These are phyloP conservation scores for Ips typographus DNA, from an alignment of 1,140 invertebrate genomes.

Conservation along the genomic window DNA sequence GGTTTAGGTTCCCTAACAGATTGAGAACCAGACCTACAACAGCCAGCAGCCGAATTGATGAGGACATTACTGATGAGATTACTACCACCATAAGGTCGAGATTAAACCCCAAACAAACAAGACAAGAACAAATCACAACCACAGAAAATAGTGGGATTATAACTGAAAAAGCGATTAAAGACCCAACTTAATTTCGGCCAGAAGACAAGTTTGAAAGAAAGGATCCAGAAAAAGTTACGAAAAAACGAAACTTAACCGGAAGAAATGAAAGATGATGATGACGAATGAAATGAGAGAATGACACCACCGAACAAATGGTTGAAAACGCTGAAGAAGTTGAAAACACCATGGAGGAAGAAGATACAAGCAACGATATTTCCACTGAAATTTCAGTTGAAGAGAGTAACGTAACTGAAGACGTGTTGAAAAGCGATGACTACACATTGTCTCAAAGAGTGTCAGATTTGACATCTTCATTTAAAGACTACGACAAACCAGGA, in stretches of 20 bases:
- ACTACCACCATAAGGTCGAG: constrained; percentile 51
- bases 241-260: constrained; percentile 33
- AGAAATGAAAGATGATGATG: constrained; percentile 8
- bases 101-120: constrained; percentile 48
- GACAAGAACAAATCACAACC: constrained; percentile 35
- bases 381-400: constrained; percentile 25
- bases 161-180: constrained; percentile 43
- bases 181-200: constrained; percentile 46
- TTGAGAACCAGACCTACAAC: constrained; percentile 32
- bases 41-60: constrained; percentile 25
- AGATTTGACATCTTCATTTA: constrained; percentile 59
- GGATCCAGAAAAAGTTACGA: constrained; percentile 42
- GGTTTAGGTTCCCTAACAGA: constrained; percentile 51
- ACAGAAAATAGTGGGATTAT: constrained; percentile 30
- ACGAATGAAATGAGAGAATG: not conserved
- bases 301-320: too few species aligned
- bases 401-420: constrained; percentile 34
- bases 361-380: not conserved
- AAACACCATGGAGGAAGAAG: not conserved
- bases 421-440: constrained; percentile 44
- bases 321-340: not conserved
- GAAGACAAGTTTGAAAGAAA: constrained; percentile 43
- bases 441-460: constrained; percentile 58
- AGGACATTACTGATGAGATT: constrained; percentile 42
- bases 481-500: constrained; percentile 60